A percentile compares a stretch with the other conserved stretches of the same genome.
Conservation (phyloP, 92 coral and sea anemone genomes). For the Galaxea fascicularis region DNA sequence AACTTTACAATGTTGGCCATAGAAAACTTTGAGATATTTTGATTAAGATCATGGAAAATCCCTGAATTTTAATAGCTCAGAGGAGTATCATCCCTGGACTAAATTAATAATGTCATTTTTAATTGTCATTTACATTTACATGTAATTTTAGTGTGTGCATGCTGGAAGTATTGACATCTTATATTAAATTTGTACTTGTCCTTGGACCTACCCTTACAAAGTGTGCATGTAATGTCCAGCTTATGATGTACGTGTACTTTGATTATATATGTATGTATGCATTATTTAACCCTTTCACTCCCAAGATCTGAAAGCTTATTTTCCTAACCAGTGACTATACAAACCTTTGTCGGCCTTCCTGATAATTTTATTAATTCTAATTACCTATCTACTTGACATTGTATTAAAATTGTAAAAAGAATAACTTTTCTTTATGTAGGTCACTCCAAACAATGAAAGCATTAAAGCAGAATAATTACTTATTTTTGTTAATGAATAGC, state of each 20-base stretch:
- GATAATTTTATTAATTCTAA: too few species aligned
- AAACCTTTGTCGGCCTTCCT: too few species aligned
- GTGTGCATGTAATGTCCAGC: too few species aligned
- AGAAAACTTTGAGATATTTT: neutral
- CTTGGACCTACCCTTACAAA: too few species aligned
- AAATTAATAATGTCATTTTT: constrained; percentile 2
- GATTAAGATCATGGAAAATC: neutral
- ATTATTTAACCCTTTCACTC: too few species aligned
- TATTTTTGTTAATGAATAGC: constrained; percentile 1
- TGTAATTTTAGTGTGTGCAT: constrained; percentile 10
- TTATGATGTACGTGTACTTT: too few species aligned
- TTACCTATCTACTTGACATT: too few species aligned
- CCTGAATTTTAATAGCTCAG: neutral
- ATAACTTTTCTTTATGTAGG: neutral
- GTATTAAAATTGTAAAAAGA: neutral
- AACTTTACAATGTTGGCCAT: neutral
- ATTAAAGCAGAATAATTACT: neutral
- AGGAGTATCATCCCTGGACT: constrained; percentile 3
- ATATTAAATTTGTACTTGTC: neutral
- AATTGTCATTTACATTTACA: neutral
- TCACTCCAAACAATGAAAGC: neutral
- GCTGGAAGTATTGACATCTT: constrained; percentile 9
- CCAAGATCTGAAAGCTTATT: too few species aligned
- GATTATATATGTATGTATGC: too few species aligned
- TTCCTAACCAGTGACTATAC: too few species aligned